phyloP scores from a whole-genome alignment of 2,888 invertebrate genomes.

The Phortica okadai region DNA sequence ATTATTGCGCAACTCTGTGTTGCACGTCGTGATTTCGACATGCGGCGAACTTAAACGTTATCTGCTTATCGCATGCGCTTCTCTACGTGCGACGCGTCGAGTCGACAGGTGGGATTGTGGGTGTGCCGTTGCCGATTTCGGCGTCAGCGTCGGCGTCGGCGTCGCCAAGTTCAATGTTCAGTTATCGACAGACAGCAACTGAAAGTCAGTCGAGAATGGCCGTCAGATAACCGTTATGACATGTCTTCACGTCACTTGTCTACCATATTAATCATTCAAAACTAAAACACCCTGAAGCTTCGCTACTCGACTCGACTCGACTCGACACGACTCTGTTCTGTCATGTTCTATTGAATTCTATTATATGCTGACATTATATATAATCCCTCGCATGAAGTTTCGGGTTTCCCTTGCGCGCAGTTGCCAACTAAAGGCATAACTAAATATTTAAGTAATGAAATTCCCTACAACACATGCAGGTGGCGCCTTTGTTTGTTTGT shows the following conservation, averaged over 20 bases:
- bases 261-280: slow-evolving; percentile 14
- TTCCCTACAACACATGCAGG: neutral
- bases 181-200: slow-evolving; percentile 12
- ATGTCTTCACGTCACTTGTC: neutral
- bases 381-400: slow-evolving; percentile 1
- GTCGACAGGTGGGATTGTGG: slow-evolving; percentile 33
- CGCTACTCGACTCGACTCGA: neutral
- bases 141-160: neutral
- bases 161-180: slow-evolving; percentile 14
- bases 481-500: neutral
- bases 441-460: slow-evolving; percentile 20
- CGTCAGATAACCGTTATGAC: neutral
- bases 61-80: slow-evolving; percentile 71
- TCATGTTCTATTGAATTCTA: no score
- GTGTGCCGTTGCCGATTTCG: neutral
- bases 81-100: slow-evolving; percentile 70
- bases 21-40: slow-evolving; percentile 51
- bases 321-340: no score
- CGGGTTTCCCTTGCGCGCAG: neutral
- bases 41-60: slow-evolving; percentile 63
- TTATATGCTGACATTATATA: neutral
- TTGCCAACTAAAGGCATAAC: slow-evolving; percentile 3
- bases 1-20: slow-evolving; percentile 42
- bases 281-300: neutral
- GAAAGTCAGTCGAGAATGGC: neutral